phyloP scores from a whole-genome alignment of 1,140 invertebrate species.

The Drosophila asahinai region DNA sequence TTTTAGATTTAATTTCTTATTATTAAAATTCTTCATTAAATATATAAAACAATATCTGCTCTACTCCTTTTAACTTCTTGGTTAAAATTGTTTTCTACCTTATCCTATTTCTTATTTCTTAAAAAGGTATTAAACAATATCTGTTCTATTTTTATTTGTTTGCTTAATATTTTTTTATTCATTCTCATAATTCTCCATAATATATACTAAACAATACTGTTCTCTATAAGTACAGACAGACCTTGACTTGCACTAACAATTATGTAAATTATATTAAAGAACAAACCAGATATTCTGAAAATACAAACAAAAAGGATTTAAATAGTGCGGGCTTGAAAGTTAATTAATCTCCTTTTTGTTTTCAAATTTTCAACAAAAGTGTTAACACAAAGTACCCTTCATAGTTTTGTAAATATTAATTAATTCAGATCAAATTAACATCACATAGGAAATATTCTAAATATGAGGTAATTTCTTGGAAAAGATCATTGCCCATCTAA shows the following conservation, averaged over 20 bases:
- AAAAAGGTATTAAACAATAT: too few relatives aligned
- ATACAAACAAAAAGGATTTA: background rate
- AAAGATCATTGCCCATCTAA: slow-evolving; percentile 15
- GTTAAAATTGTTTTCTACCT: too few relatives aligned
- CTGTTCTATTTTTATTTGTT: too few relatives aligned
- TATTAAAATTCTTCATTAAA: too few relatives aligned
- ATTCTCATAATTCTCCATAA: background rate
- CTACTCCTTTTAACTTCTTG: too few relatives aligned
- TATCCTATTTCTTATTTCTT: too few relatives aligned
- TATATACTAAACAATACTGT: background rate
- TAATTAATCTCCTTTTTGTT: slow-evolving; percentile 1
- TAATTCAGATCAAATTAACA: background rate
- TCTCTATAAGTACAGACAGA: background rate
- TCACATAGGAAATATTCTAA: slow-evolving; percentile 13
- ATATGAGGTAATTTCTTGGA: slow-evolving; percentile 47
- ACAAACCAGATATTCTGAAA: background rate
- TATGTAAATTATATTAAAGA: background rate
- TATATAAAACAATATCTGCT: too few relatives aligned
- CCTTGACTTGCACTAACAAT: background rate
- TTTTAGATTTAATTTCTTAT: too few relatives aligned
- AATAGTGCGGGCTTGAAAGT: background rate
- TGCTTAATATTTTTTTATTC: too few relatives aligned
- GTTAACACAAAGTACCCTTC: fast-evolving
- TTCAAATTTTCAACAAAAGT: background rate
- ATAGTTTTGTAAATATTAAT: background rate